phyloP scores from a whole-genome alignment of 92 coral and sea anemone genomes.

The Nematostella vectensis region DNA sequence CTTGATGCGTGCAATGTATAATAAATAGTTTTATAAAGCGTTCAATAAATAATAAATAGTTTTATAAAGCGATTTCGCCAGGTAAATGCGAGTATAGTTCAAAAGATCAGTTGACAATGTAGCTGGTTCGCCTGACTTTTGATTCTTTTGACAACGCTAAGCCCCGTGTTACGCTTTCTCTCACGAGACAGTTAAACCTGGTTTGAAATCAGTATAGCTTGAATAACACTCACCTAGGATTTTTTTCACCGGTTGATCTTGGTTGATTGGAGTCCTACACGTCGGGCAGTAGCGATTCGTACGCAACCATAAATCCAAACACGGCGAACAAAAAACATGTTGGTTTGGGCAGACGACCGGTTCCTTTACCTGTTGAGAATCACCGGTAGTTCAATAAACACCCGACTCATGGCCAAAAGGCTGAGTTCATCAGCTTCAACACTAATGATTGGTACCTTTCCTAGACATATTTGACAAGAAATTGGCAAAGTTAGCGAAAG shows the following conservation, averaged over 20 bases:
- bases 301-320: conserved; percentile 92
- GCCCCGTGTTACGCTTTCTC: too few species aligned
- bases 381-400: conserved; percentile 1
- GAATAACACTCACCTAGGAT: conserved; percentile 87
- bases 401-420: background rate
- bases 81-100: too few species aligned
- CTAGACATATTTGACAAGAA: conserved; percentile 96
- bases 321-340: conserved; percentile 94
- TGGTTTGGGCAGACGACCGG: conserved; percentile 97
- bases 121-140: too few species aligned
- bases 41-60: too few species aligned
- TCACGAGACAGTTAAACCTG: too few species aligned
- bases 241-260: conserved; percentile 91
- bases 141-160: too few species aligned
- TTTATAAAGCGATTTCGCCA: too few species aligned
- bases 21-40: too few species aligned
- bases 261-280: conserved; percentile 85
- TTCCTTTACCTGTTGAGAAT: conserved; percentile 69
- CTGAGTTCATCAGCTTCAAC: background rate
- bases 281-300: conserved; percentile 90
- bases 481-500: conserved; percentile 94
- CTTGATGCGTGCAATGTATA: too few species aligned
- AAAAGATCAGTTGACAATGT: too few species aligned
- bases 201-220: too few species aligned
- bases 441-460: conserved; percentile 55